These are phyloP conservation scores for Malurus elegans DNA, from an alignment of 2,113 vertebrate genomes.

Conservation along the genomic window DNA sequence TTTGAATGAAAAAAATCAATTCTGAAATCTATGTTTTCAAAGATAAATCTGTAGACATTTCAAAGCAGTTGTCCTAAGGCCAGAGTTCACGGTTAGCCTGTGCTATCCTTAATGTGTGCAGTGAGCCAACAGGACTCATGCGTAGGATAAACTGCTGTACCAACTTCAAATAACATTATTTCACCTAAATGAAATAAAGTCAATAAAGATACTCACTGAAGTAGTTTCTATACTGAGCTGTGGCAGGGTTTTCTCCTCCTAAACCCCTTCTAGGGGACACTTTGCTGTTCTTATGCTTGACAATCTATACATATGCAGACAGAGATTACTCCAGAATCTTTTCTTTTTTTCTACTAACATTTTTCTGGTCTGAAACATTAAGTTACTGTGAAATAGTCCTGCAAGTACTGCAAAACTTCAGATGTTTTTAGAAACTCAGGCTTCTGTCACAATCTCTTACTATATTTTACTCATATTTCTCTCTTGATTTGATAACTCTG, in stretches of 20 bases:
- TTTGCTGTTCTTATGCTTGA: background rate
- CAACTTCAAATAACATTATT: background rate
- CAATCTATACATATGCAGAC: background rate
- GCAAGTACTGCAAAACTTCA: background rate
- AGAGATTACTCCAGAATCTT: background rate
- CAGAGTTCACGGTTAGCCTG: background rate
- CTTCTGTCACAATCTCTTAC: background rate
- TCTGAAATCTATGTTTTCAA: background rate
- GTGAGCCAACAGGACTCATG: background rate
- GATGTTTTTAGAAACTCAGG: background rate
- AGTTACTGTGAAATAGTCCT: background rate
- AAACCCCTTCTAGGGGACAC: background rate
- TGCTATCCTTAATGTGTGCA: background rate
- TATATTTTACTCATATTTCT: background rate
- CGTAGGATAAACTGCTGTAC: background rate
- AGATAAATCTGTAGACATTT: background rate
- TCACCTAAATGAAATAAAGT: background rate
- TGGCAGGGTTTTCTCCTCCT: background rate
- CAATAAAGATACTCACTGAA: background rate
- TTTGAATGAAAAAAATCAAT: background rate
- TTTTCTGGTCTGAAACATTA: background rate
- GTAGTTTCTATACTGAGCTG: background rate
- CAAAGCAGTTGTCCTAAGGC: background rate
- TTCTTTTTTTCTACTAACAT: background rate
- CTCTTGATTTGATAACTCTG: background rate